Evolutionary conservation across 2,113 vertebrate genomes (phyloP).

Genomic region (Brevimyrus niger): DNA sequence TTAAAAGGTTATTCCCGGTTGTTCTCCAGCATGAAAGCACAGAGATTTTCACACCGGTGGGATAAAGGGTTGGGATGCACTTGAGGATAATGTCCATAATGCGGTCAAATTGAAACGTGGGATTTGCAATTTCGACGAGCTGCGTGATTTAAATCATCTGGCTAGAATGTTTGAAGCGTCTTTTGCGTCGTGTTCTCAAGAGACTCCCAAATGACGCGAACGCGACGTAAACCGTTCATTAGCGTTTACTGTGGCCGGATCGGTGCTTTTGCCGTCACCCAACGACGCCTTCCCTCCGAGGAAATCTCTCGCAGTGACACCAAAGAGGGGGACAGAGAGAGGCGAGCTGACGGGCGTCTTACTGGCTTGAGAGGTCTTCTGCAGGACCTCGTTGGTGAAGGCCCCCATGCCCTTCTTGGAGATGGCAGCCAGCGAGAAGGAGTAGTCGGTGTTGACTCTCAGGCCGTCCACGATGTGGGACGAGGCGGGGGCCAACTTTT

Average conservation of each 20-base stretch:
- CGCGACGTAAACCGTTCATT: background rate
- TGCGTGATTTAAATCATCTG: background rate
- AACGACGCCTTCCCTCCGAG: background rate
- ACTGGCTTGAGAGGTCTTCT: slow-evolving; percentile 97
- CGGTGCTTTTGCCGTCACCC: background rate
- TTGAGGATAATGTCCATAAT: background rate
- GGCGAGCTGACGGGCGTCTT: slow-evolving; percentile 71
- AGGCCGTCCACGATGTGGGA: slow-evolving; percentile 80
- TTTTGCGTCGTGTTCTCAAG: background rate
- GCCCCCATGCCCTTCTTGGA: slow-evolving; percentile 88
- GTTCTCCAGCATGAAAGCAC: background rate
- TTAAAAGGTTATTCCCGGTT: background rate
- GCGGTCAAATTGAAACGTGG: background rate
- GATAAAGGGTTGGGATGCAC: slow-evolving; percentile 1
- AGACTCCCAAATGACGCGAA: background rate
- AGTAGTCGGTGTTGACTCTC: slow-evolving; percentile 87
- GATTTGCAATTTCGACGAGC: background rate
- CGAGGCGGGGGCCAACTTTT: slow-evolving; percentile 75
- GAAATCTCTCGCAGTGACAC: slow-evolving; percentile 17
- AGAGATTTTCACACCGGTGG: background rate
- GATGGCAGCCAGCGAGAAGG: slow-evolving; percentile 87
- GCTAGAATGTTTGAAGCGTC: background rate
- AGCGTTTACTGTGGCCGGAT: too few species aligned
- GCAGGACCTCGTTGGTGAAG: slow-evolving; percentile 84
- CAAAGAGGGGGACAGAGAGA: slow-evolving; percentile 26